Evolutionary conservation across 1,140 invertebrate species (phyloP), one percentile per base, ranked within the genome.

Genomic region (Aphelinus atriplicis): DNA sequence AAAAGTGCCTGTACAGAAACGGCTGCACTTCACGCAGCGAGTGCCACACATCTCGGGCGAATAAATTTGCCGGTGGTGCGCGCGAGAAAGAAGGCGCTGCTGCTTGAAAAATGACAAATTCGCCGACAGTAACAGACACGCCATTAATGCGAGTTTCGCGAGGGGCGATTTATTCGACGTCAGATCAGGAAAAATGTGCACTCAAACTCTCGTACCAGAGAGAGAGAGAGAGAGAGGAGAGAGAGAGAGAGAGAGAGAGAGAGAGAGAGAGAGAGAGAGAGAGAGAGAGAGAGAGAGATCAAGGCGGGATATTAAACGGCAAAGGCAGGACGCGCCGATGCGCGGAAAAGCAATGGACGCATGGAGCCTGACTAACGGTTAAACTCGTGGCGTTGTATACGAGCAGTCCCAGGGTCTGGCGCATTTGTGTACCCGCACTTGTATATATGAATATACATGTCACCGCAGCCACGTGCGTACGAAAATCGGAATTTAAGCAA

Each of bases 71-170:
- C 26, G 26, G 26, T 26, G 26, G 26, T 26, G 26, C 26, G 26
- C 26, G 51, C 10, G 43, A 55, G 2, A 63, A 45, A 46, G 46
- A 57, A 0, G 48, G 55, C 63, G 56, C 26, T 6, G 71, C 65
- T 61, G 10, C 64, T 73, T 73, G 73, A 74, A 69, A 74, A 74
- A 74, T 74, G 73, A 74, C 60, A 67, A 74, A 74, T 46, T 62
- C 60, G 65, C 43, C 65, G 58, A 69, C 66, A 74, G 73, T 69
- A 74, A 63, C 73, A 74, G 65, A 74, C 73, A 74, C 58, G 26
- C 66, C 60, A 69, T 68, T 74, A 74, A 74, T 74, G 73, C 50
- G 7, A 69, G 56, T 73, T 50, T 67, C 56, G 45, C 43, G 64
- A n/a, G 7, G 47, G 46, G 48, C 64, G 58, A 73, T 73, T 73